These are phyloP conservation scores for Uloborus plumipes DNA, from an alignment of 2,888 invertebrate genomes.

Conservation along the genomic window DNA sequence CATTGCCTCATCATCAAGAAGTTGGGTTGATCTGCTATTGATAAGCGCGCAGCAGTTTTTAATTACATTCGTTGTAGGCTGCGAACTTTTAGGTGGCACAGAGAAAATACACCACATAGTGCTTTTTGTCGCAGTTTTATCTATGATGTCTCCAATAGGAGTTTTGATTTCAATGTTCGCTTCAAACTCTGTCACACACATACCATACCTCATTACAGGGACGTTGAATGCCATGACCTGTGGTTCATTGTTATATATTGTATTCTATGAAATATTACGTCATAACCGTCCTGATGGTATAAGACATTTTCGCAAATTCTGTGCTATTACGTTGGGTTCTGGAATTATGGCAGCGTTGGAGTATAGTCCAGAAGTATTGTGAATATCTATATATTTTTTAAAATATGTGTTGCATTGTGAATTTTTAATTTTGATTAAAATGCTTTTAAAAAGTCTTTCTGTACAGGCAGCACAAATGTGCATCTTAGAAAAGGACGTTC, in stretches of 20 bases:
- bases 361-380: constrained; percentile 8
- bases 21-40: constrained; percentile 86
- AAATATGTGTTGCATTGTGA: background rate
- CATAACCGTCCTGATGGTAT: constrained; percentile 6
- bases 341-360: constrained; percentile 19
- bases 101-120: background rate
- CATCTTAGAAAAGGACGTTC: no score
- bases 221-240: constrained; percentile 45
- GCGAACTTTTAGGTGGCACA: constrained; percentile 82
- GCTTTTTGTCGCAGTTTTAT: constrained; percentile 79
- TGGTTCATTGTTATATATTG: constrained; percentile 64
- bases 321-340: constrained; percentile 30
- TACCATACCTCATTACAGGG: constrained; percentile 16
- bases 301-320: constrained; percentile 16
- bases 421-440: no score
- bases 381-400: background rate
- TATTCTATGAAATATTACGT: constrained; percentile 63
- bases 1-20: constrained; percentile 79
- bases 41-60: constrained; percentile 88
- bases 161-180: constrained; percentile 52
- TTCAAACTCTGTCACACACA: background rate
- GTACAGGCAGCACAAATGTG: no score
- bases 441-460: no score
- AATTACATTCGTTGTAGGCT: constrained; percentile 88
- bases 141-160: constrained; percentile 84